Percentiles rank a stretch among this genome's conserved stretches.
Conservation (phyloP, 2,113 vertebrate species). For the Cyanoliseus patagonus region DNA sequence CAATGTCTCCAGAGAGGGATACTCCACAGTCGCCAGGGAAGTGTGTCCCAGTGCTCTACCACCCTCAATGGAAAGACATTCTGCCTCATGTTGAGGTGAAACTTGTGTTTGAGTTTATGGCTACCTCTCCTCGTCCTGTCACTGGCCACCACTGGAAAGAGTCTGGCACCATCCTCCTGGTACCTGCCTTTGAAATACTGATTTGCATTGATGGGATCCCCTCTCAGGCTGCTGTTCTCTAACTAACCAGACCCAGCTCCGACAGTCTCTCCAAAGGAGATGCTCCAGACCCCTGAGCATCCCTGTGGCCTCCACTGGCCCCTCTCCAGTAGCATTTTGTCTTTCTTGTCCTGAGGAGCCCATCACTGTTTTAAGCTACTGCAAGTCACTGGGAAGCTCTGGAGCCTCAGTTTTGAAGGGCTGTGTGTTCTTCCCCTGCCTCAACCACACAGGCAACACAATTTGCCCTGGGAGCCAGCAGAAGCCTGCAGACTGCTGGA, state of each 20-base stretch:
- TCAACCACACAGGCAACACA: accelerated
- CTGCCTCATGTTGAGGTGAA: neutral
- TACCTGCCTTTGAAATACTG: neutral
- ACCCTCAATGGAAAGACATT: neutral
- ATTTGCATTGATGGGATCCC: neutral
- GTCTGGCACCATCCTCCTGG: neutral
- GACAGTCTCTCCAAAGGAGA: neutral
- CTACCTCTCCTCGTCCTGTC: neutral
- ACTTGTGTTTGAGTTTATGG: neutral
- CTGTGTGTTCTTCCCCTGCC: neutral
- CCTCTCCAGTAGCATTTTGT: neutral
- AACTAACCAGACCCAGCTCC: neutral
- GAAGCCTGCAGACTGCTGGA: neutral
- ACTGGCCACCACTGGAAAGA: neutral
- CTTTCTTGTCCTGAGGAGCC: neutral
- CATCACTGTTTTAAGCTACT: neutral
- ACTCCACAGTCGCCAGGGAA: neutral
- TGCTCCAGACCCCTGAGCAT: neutral
- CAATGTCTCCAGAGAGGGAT: neutral
- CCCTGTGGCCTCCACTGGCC: neutral
- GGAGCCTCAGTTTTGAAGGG: neutral
- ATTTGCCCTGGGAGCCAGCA: neutral
- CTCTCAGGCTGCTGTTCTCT: neutral
- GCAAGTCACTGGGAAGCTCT: neutral
- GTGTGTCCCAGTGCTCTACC: neutral